Evolutionary conservation across 2,113 vertebrate genomes (phyloP), one percentile per base, ranked within the genome.

Genomic region (Triplophysa rosa): DNA sequence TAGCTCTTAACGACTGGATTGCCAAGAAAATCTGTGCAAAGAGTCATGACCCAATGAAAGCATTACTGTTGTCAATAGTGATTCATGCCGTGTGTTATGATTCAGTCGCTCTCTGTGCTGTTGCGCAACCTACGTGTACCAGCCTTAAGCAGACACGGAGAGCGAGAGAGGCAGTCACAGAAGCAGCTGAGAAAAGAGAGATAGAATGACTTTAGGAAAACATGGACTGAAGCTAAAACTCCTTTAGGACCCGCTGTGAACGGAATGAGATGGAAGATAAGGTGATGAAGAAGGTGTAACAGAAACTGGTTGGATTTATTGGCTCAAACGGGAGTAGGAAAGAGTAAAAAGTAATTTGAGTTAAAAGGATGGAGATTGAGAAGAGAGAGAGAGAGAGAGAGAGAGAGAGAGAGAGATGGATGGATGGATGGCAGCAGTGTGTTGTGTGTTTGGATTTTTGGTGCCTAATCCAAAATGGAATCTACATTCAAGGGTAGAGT

Each of bases 401-500:
- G 42, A n/a, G n/a, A n/a, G n/a, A 79, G 49, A 64, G 26, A 29
- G 26, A 2, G 26, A 2, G 3, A 29, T n/a, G n/a, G n/a, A n/a
- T n/a, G n/a, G 26, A 11, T n/a, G 61, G 61, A 8, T 9, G 73
- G 78, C 54, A 80, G 79, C 23, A 67, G 13, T 73, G 69, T 81
- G 54, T 69, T 64, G 47, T 74, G 83, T 78, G 19, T 84, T 82
- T 84, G 89, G 83, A 14, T 29, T 4, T 29, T 29, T 29, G 0
- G 76, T 77, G 52, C 54, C 77, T 66, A 82, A 61, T 61, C 49
- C 74, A 3, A 45, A n/a, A 45, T 49, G 66, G 24, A 24, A 24
- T 58, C 45, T 54, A 80, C 78, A 82, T 77, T 69, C 86, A 77
- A 13, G 52, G 70, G 72, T 63, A 78, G 42, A 84, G 78, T 88